Percentiles rank a stretch among this genome's conserved stretches.
Evolutionary conservation across 2,113 vertebrate genomes (phyloP).

Genomic region (Petrocephalus zakoni): DNA sequence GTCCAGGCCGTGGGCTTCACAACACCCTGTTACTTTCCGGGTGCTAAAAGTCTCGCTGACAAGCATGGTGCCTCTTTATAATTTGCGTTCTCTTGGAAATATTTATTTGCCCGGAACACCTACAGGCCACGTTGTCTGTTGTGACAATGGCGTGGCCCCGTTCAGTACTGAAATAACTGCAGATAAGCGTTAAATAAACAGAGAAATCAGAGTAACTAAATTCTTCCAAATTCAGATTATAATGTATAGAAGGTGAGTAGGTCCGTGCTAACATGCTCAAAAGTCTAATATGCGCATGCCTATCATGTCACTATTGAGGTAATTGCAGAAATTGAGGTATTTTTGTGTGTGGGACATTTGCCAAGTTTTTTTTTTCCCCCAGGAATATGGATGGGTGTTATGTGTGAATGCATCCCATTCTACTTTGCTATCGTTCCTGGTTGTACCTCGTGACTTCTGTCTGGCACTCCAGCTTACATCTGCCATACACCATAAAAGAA

Average conservation of each 20-base stretch:
- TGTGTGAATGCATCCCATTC: neutral
- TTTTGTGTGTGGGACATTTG: neutral
- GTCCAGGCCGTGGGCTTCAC: neutral
- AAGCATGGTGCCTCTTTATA: neutral
- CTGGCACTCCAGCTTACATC: neutral
- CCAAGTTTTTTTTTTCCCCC: neutral
- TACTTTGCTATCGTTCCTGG: neutral
- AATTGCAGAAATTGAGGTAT: neutral
- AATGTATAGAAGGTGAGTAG: neutral
- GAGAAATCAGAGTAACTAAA: neutral
- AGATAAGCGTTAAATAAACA: neutral
- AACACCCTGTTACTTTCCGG: neutral
- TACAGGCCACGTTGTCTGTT: neutral
- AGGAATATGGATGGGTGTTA: neutral
- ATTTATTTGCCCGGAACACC: neutral
- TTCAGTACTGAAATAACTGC: neutral
- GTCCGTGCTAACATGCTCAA: neutral
- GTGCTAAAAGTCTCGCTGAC: neutral
- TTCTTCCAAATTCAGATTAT: neutral
- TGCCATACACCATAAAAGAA: conserved; percentile 29
- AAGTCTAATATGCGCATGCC: neutral
- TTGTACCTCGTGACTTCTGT: neutral
- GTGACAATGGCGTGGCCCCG: neutral
- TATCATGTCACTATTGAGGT: neutral
- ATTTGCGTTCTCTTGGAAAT: neutral